These are phyloP conservation scores for Campoplex nolae DNA, from an alignment of 2,888 invertebrate genomes.

Conservation along the genomic window DNA sequence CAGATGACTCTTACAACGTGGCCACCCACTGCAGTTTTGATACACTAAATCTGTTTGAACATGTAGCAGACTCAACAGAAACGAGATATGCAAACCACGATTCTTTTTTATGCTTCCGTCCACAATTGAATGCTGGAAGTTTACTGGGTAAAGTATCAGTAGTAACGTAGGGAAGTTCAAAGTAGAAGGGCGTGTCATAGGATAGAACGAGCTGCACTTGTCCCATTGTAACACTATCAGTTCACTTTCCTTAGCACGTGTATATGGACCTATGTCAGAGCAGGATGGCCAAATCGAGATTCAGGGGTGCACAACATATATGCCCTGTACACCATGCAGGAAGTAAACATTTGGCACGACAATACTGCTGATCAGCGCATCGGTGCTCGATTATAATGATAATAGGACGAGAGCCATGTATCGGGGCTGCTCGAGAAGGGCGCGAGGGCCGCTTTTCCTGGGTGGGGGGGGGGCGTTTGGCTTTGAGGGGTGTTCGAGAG, in stretches of 20 bases:
- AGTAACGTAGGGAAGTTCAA: slow-evolving; percentile 67
- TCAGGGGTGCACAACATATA: slow-evolving; percentile 27
- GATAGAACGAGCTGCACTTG: slow-evolving; percentile 76
- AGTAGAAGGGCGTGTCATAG: slow-evolving; percentile 75
- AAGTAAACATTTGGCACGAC: slow-evolving; percentile 82
- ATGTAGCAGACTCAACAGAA: neutral
- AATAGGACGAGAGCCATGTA: slow-evolving; percentile 75
- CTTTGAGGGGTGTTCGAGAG: slow-evolving; percentile 64
- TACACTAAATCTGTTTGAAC: neutral
- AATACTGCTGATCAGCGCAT: slow-evolving; percentile 83
- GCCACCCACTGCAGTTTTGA: neutral
- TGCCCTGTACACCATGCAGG: slow-evolving; percentile 22
- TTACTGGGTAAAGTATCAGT: neutral
- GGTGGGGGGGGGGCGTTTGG: slow-evolving; percentile 57
- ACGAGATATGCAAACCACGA: neutral
- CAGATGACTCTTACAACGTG: neutral
- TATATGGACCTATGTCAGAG: slow-evolving; percentile 29
- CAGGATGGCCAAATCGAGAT: slow-evolving; percentile 66
- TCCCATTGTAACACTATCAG: slow-evolving; percentile 76
- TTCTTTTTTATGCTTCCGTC: slow-evolving; percentile 4
- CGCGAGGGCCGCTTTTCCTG: slow-evolving; percentile 62
- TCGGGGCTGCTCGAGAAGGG: slow-evolving; percentile 68
- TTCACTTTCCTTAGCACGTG: slow-evolving; percentile 50
- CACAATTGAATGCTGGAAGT: slow-evolving; percentile 6
- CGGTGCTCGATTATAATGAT: slow-evolving; percentile 84